Conservation (phyloP, 2,888 invertebrate genomes). For the Diabrotica balteata region DNA sequence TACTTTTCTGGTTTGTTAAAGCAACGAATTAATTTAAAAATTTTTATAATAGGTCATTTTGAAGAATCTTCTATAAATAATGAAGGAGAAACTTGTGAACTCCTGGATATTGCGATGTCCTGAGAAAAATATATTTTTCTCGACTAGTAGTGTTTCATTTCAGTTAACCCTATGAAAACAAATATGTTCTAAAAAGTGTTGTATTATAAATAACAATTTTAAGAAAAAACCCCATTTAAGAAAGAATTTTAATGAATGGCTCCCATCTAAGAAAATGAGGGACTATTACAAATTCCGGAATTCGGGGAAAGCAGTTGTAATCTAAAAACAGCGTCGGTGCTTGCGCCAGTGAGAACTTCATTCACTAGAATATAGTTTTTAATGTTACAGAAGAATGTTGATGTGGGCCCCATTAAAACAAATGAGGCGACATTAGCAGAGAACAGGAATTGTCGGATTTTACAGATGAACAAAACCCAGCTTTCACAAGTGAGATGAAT, state of each 20-base stretch:
- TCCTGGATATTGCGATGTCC: no score
- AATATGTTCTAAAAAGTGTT: no score
- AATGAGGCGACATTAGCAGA: constrained; percentile 39
- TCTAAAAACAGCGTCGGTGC: constrained; percentile 5
- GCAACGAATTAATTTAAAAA: no score
- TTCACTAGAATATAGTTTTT: constrained; percentile 38
- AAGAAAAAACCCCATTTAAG: neutral
- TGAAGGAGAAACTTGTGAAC: no score
- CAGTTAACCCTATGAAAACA: no score
- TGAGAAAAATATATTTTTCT: no score
- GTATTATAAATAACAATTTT: no score
- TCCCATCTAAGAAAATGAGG: neutral
- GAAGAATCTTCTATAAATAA: no score
- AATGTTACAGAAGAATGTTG: constrained; percentile 39
- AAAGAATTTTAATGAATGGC: neutral
- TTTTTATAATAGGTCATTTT: no score
- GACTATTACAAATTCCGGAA: constrained; percentile 5
- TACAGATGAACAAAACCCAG: constrained; percentile 4
- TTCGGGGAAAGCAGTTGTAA: constrained; percentile 13
- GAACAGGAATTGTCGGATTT: constrained; percentile 24
- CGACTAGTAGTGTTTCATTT: no score
- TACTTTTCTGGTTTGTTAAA: no score
- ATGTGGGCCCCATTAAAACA: constrained; percentile 38
- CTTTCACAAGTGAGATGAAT: neutral
- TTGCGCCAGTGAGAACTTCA: constrained; percentile 23